Base-by-base conservation (phyloP, 2,888 invertebrate species). In the Mayetiola destructor region DNA sequence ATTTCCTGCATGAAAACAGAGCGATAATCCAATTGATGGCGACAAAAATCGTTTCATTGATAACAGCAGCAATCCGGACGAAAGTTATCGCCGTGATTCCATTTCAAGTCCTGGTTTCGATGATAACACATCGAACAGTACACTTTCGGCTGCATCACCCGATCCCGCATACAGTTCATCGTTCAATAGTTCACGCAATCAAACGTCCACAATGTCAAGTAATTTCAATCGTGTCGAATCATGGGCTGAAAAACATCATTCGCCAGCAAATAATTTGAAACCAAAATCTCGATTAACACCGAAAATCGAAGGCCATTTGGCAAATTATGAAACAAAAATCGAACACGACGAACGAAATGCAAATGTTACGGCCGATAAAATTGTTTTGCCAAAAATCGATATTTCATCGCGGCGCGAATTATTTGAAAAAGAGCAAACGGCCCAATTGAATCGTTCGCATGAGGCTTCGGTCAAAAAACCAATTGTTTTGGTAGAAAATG, bases 381-480 rank as follows among this genome's bases (percentile, higher is more conserved):
- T 78, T 64, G 77, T 80, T 65, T 73, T 83, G 60, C 83, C 85
- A n/a, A 89, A 88, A 75, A 84, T 88, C 23, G 82, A 88, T 68
- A 84, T 90, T 62, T 78, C 81, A 59, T 88, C 88, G 72, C 77
- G 88, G 63, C 81, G 88, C 64, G 88, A 88, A 69, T 79, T 90
- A 59, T 90, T 90, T 65, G 89, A 90, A 69, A 79, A 80, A 63
- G 82, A 81, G 63, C 60, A 60, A 29, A 20, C 6, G 12, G n/a
- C 39, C 55, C 57, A 65, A 64, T 36, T 64, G 55, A 59, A 58
- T 59, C 12, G 64, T 63, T 9, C 61, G 59, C 53, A 58, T 60
- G 23, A 64, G 59, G 56, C 61, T 36, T 57, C 60, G 62, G 21
- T 59, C 59, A 57, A 59, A 59, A 60, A 60, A 63, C 61, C 35